Base-by-base conservation (phyloP, 2,888 invertebrate species). In the Tetragonula carbonaria region DNA sequence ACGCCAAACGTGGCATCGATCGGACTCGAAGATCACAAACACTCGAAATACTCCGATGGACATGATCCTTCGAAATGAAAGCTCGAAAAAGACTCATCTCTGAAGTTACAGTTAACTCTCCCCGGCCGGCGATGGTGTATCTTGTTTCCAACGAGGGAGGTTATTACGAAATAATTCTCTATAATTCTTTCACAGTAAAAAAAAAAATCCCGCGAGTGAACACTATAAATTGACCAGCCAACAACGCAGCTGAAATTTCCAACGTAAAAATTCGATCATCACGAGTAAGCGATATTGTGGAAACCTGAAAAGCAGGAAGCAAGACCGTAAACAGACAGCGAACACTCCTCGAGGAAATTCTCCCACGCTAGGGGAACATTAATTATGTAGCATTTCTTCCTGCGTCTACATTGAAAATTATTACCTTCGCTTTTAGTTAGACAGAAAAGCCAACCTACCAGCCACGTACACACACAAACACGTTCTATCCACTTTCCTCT, bases 1-100 rank as follows among this genome's bases (percentile, higher is more conserved):
- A 28, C 75, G 55, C 38, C n/a, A 55, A 82, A 63, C 38, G 18
- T 28, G 53, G 33, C 28, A 55, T 45, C 63, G 63, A 66, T 59
- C 38, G 57, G 11, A 23, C 59, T 62, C n/a, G 5, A 63, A 38
- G 21, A 57, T 38, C 70, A 53, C 55, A 38, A 65, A 51, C 50
- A 28, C 28, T n/a, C 45, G n/a, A 23, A 45, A 38, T 63, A 16
- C 28, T 18, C n/a, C 18, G n/a, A 50, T 45, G 33, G 21, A 16
- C n/a, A 23, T 38, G 75, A 70, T 68, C 33, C 65, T 55, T 33
- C 73, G 55, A 53, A 57, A 65, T 23, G 65, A 28, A 21, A 57
- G 14, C 57, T 57, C 57, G 28, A 57, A 8, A 45, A 45, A 57
- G 28, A 33, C 55, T 45, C 23, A 23, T 23, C 18, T 6, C 23